Base-by-base conservation (phyloP, 2,888 invertebrate genomes). In the Cryptus armator region DNA sequence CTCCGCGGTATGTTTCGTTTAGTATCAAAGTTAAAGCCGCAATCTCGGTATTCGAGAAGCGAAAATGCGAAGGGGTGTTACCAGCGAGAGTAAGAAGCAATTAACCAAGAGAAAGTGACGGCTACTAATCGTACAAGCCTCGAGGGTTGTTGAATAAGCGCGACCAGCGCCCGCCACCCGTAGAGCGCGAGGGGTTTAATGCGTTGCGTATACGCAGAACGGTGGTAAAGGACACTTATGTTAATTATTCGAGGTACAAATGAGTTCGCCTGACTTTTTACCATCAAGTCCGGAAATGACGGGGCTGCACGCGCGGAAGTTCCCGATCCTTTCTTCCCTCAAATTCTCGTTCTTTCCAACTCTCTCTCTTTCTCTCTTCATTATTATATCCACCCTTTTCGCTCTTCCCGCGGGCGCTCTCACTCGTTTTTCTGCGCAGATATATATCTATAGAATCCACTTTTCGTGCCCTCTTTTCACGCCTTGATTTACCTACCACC, bases 221-320 rank as follows among this genome's bases (percentile, higher is more conserved):
- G 51, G 51, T 19, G 19, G 32, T 10, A 16, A 44, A 81, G 85
- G 83, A 89, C 88, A 90, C 89, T 90, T 89, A 88, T 90, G 89
- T 89, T 91, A 92, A 92, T 92, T 91, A 92, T 89, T 89, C 86
- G 75, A 78, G 83, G 81, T 86, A 89, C 88, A 90, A 90, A 91
- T 90, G 90, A 88, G 89, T 83, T 79, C 72, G 91, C 91, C 89
- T 91, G 91, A 89, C 87, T 87, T 85, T 89, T 89, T 87, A 84
- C 88, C 88, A 91, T 91, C 88, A 89, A 80, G 78, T 67, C 59
- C 51, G 71, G 66, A 89, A 88, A 89, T 86, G 86, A 86, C 74
- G 78, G 59, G 66, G 32, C 56, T 85, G 70, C 90, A 89, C 89
- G 75, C 89, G 89, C 89, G 89, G 85, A 88, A 89, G 77, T 81